phyloP scores from a whole-genome alignment of 2,113 vertebrate species.

The Myrmophylax atrothorax region DNA sequence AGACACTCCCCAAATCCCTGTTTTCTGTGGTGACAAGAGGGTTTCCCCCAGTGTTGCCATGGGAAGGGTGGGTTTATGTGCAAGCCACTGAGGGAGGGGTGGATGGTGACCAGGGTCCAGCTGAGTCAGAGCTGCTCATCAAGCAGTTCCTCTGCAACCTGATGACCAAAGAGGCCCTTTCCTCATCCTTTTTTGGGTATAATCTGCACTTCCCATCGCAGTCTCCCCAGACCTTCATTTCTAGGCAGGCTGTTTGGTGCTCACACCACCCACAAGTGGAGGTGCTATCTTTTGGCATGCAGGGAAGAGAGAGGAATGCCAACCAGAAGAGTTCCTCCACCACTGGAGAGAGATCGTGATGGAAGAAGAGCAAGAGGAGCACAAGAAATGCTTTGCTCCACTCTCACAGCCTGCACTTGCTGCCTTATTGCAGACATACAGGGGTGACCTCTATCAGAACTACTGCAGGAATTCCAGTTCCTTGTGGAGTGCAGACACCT shows the following conservation, averaged over 20 bases:
- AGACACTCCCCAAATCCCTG: neutral
- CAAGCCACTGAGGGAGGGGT: neutral
- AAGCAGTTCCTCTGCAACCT: neutral
- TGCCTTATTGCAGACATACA: neutral
- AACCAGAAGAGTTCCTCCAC: neutral
- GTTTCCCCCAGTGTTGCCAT: neutral
- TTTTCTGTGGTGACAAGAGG: neutral
- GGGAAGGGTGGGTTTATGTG: neutral
- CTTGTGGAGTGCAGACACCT: neutral
- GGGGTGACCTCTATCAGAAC: neutral
- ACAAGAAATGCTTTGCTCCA: neutral
- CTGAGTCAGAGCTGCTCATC: constrained; percentile 12
- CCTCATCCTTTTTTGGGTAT: neutral
- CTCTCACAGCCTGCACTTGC: neutral
- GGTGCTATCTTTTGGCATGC: accelerated
- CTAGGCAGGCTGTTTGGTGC: neutral
- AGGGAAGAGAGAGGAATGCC: neutral
- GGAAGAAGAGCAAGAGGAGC: neutral
- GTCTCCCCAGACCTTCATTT: neutral
- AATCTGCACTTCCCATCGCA: neutral
- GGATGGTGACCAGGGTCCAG: neutral
- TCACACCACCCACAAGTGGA: neutral
- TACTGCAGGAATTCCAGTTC: neutral
- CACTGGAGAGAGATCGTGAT: accelerated
- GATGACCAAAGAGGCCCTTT: neutral